Base-by-base conservation (phyloP, 2,888 invertebrate species). In the Trissoscelio sp. region DNA sequence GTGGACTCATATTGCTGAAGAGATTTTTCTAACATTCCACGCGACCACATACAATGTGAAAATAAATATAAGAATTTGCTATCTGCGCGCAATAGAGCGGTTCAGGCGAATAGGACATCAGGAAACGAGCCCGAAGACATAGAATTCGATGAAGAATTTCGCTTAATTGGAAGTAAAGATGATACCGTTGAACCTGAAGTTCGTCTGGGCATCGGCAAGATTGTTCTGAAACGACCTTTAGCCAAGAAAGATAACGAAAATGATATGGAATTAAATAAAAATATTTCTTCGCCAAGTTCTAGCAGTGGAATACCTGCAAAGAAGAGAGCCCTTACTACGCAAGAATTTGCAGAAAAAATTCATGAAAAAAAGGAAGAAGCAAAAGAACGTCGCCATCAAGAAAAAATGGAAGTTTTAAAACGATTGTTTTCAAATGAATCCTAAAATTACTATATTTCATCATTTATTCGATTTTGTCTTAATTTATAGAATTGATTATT, bases 111-210 rank as follows among this genome's bases (percentile, higher is more conserved):
- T 20, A 39, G 16, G 7, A 39, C 6, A 14, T 62, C 62, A 12
- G 62, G 62, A 4, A 62, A 62, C 12, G 44, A 39, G 12, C 22
- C 20, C n/a, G 6, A 22, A 14, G 62, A 39, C 7, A 1, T 22
- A 3, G 42, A 20, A 9, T 62, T 22, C 14, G 14, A 42, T 14
- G 24, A 42, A 6, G 62, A 62, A 44, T 42, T 62, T 16, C 2
- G n/a, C 1, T 42, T 42, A 4, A 42, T 62, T 3, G 24, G n/a
- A 42, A 18, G 24, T 11, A 9, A 39, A 2, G 42, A 44, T 42
- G 42, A 62, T 34, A 62, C 5, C 12, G 5, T 62, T 44, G 62
- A 42, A 2, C 62, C 62, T 22, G 44, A 62, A 42, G 20, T 62
- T 42, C 6, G n/a, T 5, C 7, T 9, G n/a, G 44, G 62, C 6